phyloP scores from a whole-genome alignment of 2,797 vertebrate species.

The Anguilla obscura region DNA sequence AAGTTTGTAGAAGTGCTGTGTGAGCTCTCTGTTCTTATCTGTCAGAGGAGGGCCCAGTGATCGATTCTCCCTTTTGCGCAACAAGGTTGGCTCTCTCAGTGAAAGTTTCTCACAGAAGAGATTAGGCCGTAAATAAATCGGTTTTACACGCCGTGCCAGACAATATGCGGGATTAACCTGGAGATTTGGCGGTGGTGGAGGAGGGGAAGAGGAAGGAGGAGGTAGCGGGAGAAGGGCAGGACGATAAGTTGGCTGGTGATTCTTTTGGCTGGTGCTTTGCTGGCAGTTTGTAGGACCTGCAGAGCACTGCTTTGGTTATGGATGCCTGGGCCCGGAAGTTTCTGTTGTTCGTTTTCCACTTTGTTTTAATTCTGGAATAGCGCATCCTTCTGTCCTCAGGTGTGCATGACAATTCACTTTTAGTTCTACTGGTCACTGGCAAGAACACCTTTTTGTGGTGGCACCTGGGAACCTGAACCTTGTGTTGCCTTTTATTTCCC shows the following conservation, averaged over 20 bases:
- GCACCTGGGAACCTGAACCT: background rate
- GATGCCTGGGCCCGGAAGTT: background rate
- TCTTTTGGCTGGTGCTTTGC: background rate
- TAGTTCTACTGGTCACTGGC: background rate
- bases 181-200: background rate
- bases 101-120: constrained; percentile 6
- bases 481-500: background rate
- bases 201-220: background rate
- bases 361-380: background rate
- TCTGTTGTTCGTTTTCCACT: background rate
- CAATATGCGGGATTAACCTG: constrained; percentile 6
- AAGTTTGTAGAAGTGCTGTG: background rate
- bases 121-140: constrained; percentile 14
- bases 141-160: background rate
- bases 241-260: background rate
- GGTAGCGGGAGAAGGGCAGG: background rate
- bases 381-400: background rate
- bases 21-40: background rate
- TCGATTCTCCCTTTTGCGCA: constrained; percentile 8
- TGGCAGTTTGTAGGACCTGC: background rate
- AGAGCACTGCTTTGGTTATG: background rate
- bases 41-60: background rate
- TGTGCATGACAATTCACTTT: background rate
- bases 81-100: constrained; percentile 9
- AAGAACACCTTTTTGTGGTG: background rate